Evolutionary conservation across 1,140 invertebrate genomes (phyloP).

Genomic region (Lucilia sericata): DNA sequence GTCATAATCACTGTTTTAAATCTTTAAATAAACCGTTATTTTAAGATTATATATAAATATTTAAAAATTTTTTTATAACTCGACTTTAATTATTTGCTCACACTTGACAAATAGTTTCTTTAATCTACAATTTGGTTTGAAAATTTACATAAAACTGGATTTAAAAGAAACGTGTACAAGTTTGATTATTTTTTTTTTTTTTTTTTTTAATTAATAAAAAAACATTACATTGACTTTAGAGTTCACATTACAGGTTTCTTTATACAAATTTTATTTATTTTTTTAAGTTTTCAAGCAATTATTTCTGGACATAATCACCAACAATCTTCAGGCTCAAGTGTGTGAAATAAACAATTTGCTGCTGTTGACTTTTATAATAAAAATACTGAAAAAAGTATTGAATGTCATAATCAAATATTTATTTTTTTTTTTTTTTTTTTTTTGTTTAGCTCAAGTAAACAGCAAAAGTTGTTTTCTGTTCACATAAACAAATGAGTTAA

Average conservation of each 20-base stretch:
- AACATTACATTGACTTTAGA: background rate
- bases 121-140: too few relatives aligned
- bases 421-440: background rate
- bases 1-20: too few relatives aligned
- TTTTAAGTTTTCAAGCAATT: slow-evolving; percentile 6
- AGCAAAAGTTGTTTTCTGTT: background rate
- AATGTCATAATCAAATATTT: slow-evolving; percentile 11
- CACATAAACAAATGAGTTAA: background rate
- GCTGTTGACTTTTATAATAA: background rate
- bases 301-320: background rate
- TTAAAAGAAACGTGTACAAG: background rate
- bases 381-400: background rate
- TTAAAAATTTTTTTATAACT: too few relatives aligned
- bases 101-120: too few relatives aligned
- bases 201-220: background rate
- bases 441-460: background rate
- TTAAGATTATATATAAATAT: too few relatives aligned
- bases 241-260: background rate
- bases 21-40: too few relatives aligned
- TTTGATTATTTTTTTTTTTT: background rate
- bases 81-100: too few relatives aligned
- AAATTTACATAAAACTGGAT: background rate
- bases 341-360: slow-evolving; percentile 8
- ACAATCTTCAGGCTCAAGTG: slow-evolving; percentile 15
- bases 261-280: background rate